Percentiles rank a stretch among this genome's conserved stretches.
These are phyloP conservation scores for Mycteria americana DNA, from an alignment of 2,797 vertebrate genomes.

Conservation along the genomic window DNA sequence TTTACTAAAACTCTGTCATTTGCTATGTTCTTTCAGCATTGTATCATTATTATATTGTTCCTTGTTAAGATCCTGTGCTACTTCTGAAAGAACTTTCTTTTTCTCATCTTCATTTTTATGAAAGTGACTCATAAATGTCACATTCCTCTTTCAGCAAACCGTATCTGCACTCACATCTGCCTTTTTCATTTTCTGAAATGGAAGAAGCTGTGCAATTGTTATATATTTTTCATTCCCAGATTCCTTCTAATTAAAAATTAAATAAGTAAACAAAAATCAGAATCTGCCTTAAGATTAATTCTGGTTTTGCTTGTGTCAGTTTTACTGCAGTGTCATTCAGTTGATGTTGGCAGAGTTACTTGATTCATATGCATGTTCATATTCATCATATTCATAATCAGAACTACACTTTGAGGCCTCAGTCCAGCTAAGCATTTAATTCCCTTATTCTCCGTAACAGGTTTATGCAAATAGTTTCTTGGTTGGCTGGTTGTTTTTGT, in stretches of 20 bases:
- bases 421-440: background rate
- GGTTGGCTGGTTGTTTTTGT: background rate
- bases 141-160: background rate
- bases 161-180: background rate
- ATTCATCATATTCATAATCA: background rate
- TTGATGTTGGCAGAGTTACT: background rate
- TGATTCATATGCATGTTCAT: background rate
- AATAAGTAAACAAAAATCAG: background rate
- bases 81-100: background rate
- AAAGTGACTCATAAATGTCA: background rate
- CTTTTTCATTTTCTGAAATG: background rate
- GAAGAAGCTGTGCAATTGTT: background rate
- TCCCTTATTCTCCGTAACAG: background rate
- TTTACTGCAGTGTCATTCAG: background rate
- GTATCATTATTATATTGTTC: background rate
- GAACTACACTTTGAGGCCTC: background rate
- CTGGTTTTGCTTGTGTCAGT: background rate
- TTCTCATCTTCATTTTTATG: background rate
- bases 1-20: background rate
- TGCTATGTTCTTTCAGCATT: background rate
- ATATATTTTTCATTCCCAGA: background rate
- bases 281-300: background rate
- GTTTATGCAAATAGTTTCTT: slow-evolving; percentile 16
- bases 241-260: background rate
- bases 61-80: background rate